Base-by-base conservation (phyloP, 92 coral and sea anemone species). In the Parazoanthus swiftii region DNA sequence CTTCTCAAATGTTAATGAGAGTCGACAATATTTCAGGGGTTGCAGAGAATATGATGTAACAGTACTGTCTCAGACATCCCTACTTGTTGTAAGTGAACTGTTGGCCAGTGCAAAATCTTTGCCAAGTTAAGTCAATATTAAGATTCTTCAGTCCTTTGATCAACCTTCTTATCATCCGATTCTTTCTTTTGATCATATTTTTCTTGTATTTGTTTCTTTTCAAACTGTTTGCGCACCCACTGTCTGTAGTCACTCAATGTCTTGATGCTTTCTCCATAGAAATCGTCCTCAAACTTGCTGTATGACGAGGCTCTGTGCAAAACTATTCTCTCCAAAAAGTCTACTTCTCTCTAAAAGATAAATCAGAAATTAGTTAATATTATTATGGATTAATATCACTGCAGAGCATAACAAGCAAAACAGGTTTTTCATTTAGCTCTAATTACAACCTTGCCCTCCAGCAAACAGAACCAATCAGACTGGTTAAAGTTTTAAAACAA, bases 261-360 rank as follows among this genome's bases (percentile, higher is more conserved):
- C 93, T 97, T 97, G 71, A 97, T 97, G 89, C 93, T 97, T 84
- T 97, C 99, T 58, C 99, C 99, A 86, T 97, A 97, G 81, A 95
- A 97, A 86, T 97, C 99, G 88, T 97, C 99, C 81, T 97, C 99
- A 91, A 97, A 97, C 86, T 95, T 97, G 93, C 97, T 97, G 85
- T 89, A 95, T 35, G 98, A 89, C 26, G 96, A 94, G 3, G 99
- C 98, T 73, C 99, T 90, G 73, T 94, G 93, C 11, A 96, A 70
- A 33, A 94, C 89, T 9, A 97, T 90, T 88, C 99, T 95, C 74
- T 89, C 93, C 86, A 97, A 89, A 85, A 95, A 97, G 88, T 97
- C 99, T 63, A 92, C 93, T 89, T 97, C 98, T 79, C 99, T 90
- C 99, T 97, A 89, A 50, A 89, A 76, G 3, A 75, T 33, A 85